These are phyloP conservation scores for Ladona fulva DNA, from an alignment of 1,140 invertebrate genomes.

Conservation along the genomic window DNA sequence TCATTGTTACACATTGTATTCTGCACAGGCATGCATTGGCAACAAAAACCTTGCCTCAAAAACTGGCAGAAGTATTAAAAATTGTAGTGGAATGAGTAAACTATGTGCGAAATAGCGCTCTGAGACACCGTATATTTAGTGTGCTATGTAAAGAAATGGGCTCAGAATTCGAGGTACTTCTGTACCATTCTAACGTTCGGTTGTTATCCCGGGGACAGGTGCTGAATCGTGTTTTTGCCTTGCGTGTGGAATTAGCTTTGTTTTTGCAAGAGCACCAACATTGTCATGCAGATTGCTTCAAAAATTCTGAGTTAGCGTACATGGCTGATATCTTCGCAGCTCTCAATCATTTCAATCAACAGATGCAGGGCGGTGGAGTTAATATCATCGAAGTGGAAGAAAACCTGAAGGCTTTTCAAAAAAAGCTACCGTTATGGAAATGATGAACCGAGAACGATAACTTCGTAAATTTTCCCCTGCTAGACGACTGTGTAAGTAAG, in stretches of 20 bases:
- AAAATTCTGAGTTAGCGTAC: constrained; percentile 23
- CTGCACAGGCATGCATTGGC: too few species aligned
- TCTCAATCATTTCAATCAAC: constrained; percentile 21
- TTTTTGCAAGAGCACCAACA: constrained; percentile 22
- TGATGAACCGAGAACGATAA: constrained; percentile 24
- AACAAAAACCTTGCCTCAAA: too few species aligned
- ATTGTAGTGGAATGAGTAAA: too few species aligned
- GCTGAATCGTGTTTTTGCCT: constrained; percentile 23
- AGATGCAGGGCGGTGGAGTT: constrained; percentile 24
- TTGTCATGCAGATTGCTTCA: too few species aligned
- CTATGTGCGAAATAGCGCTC: too few species aligned
- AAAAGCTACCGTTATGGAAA: constrained; percentile 26
- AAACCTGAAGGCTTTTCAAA: constrained; percentile 22
- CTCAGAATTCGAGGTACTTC: too few species aligned
- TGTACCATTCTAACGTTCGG: too few species aligned
- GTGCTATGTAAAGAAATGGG: too few species aligned
- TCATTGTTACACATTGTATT: constrained; percentile 18
- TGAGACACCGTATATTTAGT: too few species aligned
- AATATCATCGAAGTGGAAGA: constrained; percentile 24
- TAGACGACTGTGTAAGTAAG: too few species aligned
- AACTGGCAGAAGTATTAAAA: too few species aligned
- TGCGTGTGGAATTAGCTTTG: constrained; percentile 20
- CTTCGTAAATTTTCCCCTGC: constrained; percentile 25
- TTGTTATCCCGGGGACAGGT: too few species aligned
- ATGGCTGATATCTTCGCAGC: constrained; percentile 22